Conservation (phyloP, 2,888 invertebrate species). For the Buathra laborator region DNA sequence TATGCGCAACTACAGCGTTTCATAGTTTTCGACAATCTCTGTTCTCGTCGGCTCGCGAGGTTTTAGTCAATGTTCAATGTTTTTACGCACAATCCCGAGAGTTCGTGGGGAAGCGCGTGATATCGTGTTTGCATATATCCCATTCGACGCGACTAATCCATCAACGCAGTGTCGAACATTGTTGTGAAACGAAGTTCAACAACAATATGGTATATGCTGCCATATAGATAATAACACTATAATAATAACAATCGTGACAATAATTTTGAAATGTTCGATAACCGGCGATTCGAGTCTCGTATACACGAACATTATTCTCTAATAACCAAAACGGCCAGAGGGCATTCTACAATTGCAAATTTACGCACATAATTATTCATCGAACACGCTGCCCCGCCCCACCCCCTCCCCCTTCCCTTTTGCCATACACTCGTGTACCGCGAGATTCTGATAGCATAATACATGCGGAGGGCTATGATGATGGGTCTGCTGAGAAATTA, state of each 20-base stretch:
- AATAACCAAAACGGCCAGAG: background rate
- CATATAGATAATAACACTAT: too few relatives aligned
- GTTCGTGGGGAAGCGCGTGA: too few relatives aligned
- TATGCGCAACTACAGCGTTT: too few relatives aligned
- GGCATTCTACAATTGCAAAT: slow-evolving; percentile 28
- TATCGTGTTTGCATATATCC: too few relatives aligned
- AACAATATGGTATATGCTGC: too few relatives aligned
- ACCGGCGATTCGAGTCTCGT: background rate
- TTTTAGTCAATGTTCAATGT: too few relatives aligned
- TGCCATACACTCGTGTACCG: background rate
- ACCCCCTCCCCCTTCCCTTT: background rate
- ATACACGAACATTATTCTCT: background rate
- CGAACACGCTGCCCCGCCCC: background rate
- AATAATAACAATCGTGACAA: background rate
- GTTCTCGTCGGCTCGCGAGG: too few relatives aligned
- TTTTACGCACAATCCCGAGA: too few relatives aligned
- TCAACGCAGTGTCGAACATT: too few relatives aligned
- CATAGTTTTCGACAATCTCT: too few relatives aligned
- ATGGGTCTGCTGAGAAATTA: slow-evolving; percentile 40
- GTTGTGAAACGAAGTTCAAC: too few relatives aligned
- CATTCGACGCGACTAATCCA: too few relatives aligned
- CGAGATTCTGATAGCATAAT: slow-evolving; percentile 29
- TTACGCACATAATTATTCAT: slow-evolving; percentile 35
- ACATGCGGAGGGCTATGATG: slow-evolving; percentile 2
- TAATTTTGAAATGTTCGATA: background rate